Evolutionary conservation across 2,797 vertebrate genomes (phyloP).

Genomic region (Cynodonichthys magdalenae): DNA sequence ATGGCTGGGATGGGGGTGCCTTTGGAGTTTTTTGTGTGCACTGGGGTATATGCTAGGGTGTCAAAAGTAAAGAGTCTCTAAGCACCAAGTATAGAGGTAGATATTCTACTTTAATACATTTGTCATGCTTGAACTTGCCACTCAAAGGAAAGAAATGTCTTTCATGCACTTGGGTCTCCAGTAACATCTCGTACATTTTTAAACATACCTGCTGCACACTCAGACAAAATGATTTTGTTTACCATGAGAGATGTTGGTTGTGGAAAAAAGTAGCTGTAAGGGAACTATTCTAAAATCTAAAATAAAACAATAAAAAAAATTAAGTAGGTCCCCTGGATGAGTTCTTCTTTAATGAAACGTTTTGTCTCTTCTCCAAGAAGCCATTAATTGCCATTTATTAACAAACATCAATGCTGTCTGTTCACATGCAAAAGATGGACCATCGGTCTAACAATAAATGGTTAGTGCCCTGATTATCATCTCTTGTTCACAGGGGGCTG

Average conservation of each 20-base stretch:
- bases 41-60: slow-evolving; percentile 13
- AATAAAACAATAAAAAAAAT: too few relatives aligned
- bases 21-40: slow-evolving; percentile 30
- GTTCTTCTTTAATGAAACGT: too few relatives aligned
- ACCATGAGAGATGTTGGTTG: slow-evolving; percentile 18
- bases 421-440: too few relatives aligned
- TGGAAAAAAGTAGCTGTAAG: slow-evolving; percentile 54
- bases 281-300: slow-evolving; percentile 65
- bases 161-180: slow-evolving; percentile 27
- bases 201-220: slow-evolving; percentile 7
- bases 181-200: slow-evolving; percentile 27
- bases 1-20: slow-evolving; percentile 45
- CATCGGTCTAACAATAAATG: too few relatives aligned
- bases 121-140: slow-evolving; percentile 8
- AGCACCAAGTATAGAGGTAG: slow-evolving; percentile 12
- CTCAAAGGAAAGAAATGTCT: slow-evolving; percentile 14
- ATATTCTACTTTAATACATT: slow-evolving; percentile 39
- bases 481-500: too few relatives aligned
- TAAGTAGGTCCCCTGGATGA: too few relatives aligned
- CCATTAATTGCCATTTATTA: too few relatives aligned
- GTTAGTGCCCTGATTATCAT: too few relatives aligned
- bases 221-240: slow-evolving; percentile 14
- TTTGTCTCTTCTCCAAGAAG: too few relatives aligned
- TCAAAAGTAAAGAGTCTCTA: slow-evolving; percentile 10
- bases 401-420: too few relatives aligned